Evolutionary conservation across 2,797 vertebrate species (phyloP).

Genomic region (Chromobotia macracanthus): DNA sequence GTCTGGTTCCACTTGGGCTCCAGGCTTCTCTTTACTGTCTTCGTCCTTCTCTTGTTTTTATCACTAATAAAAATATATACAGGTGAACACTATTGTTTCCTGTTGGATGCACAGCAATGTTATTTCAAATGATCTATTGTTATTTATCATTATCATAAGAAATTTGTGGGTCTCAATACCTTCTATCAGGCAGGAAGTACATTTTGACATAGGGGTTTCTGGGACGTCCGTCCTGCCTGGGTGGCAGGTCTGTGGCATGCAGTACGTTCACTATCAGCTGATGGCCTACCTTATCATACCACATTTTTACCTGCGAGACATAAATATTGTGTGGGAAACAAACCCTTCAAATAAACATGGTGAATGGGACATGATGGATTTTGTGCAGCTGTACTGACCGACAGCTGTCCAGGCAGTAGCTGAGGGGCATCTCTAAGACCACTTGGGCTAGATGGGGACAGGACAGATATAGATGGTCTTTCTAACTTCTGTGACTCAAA

Average conservation of each 20-base stretch:
- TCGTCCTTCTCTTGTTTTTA: slow-evolving; percentile 90
- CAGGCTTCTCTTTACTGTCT: slow-evolving; percentile 89
- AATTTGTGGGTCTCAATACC: slow-evolving; percentile 73
- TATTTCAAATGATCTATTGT: no score
- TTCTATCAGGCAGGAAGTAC: slow-evolving; percentile 99
- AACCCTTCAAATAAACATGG: background rate
- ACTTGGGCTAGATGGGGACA: slow-evolving; percentile 95
- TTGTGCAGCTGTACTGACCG: slow-evolving; percentile 76
- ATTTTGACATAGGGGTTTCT: slow-evolving; percentile 98
- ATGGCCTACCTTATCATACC: slow-evolving; percentile 97
- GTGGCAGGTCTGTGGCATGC: slow-evolving; percentile 89
- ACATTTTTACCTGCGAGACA: slow-evolving; percentile 88
- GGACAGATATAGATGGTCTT: slow-evolving; percentile 94
- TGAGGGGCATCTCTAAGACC: slow-evolving; percentile 91
- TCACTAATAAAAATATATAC: slow-evolving; percentile 72
- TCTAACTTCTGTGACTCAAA: slow-evolving; percentile 99
- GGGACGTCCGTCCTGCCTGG: slow-evolving; percentile 89
- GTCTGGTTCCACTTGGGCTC: slow-evolving; percentile 92
- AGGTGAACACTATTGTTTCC: background rate
- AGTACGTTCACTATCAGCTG: slow-evolving; percentile 96
- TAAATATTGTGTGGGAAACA: slow-evolving; percentile 18
- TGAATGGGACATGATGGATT: background rate
- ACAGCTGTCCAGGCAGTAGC: slow-evolving; percentile 92
- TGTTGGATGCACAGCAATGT: background rate
- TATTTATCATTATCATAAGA: background rate